Percentiles rank a stretch among this genome's conserved stretches.
Conservation (phyloP, 2,888 invertebrate species). For the Cyaniris semiargus region DNA sequence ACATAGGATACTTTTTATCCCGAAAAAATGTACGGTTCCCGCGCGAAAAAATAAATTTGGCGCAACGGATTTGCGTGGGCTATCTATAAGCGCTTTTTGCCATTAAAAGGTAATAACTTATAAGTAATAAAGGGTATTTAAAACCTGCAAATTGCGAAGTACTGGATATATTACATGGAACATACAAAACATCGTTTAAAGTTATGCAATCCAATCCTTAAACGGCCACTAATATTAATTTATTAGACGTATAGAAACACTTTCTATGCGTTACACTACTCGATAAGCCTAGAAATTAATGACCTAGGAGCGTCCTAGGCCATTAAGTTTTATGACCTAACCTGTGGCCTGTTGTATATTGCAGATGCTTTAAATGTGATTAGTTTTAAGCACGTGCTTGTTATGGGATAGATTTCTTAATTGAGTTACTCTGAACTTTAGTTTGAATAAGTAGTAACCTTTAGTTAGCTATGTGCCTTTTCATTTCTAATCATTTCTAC, state of each 20-base stretch:
- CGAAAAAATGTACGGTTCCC: no score
- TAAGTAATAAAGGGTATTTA: background rate
- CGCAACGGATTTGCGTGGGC: no score
- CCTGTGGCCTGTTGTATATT: slow-evolving; percentile 31
- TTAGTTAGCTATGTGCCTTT: background rate
- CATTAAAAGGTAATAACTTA: no score
- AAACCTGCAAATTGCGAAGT: background rate
- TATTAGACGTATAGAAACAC: slow-evolving; percentile 8
- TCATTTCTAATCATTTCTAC: background rate
- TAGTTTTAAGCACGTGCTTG: slow-evolving; percentile 26
- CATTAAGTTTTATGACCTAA: slow-evolving; percentile 34
- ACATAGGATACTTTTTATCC: no score
- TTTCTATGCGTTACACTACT: background rate
- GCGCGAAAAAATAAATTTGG: no score
- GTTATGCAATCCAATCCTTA: slow-evolving; percentile 6
- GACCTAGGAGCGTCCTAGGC: slow-evolving; percentile 31
- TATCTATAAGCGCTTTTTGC: no score
- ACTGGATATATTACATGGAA: background rate
- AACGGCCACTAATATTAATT: background rate
- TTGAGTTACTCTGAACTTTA: background rate
- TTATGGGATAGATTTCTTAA: background rate
- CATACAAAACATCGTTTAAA: background rate
- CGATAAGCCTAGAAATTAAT: slow-evolving; percentile 35
- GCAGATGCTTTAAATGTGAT: background rate
- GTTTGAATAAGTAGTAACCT: background rate